These are phyloP conservation scores for Proterorhinus semilunaris DNA, from an alignment of 2,113 vertebrate species.

Conservation along the genomic window DNA sequence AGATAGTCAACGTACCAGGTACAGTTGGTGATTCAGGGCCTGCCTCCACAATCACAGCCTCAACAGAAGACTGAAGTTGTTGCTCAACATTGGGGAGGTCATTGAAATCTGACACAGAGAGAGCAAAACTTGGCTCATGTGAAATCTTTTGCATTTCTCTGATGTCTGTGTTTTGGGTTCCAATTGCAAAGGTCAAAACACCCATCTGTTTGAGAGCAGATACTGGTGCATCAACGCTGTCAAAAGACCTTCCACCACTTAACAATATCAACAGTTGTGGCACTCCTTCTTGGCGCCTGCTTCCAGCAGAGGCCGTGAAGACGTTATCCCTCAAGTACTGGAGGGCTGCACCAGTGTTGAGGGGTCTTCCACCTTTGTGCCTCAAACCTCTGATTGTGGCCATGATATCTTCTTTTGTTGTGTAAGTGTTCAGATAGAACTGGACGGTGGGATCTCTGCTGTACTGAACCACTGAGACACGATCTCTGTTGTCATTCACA, in stretches of 20 bases:
- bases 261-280: slow-evolving; percentile 74
- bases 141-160: slow-evolving; percentile 45
- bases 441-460: too few relatives aligned
- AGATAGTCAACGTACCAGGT: slow-evolving; percentile 21
- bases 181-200: slow-evolving; percentile 38
- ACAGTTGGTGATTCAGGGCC: slow-evolving; percentile 9
- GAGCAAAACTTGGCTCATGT: not conserved
- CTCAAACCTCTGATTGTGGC: too few relatives aligned
- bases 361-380: slow-evolving; percentile 27
- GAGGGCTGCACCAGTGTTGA: slow-evolving; percentile 78
- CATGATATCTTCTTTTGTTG: too few relatives aligned
- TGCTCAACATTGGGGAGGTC: slow-evolving; percentile 58
- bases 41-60: slow-evolving; percentile 8
- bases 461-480: too few relatives aligned
- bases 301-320: slow-evolving; percentile 78
- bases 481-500: too few relatives aligned
- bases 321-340: slow-evolving; percentile 51
- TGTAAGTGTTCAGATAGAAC: too few relatives aligned
- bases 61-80: slow-evolving; percentile 25
- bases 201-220: slow-evolving; percentile 53
- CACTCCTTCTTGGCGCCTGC: slow-evolving; percentile 77
- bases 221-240: slow-evolving; percentile 52
- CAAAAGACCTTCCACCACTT: slow-evolving; percentile 45
- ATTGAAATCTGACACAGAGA: slow-evolving; percentile 62
- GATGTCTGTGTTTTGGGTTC: slow-evolving; percentile 48